These are phyloP conservation scores for Cheilosia impressa DNA, from an alignment of 2,888 invertebrate species.

Conservation along the genomic window DNA sequence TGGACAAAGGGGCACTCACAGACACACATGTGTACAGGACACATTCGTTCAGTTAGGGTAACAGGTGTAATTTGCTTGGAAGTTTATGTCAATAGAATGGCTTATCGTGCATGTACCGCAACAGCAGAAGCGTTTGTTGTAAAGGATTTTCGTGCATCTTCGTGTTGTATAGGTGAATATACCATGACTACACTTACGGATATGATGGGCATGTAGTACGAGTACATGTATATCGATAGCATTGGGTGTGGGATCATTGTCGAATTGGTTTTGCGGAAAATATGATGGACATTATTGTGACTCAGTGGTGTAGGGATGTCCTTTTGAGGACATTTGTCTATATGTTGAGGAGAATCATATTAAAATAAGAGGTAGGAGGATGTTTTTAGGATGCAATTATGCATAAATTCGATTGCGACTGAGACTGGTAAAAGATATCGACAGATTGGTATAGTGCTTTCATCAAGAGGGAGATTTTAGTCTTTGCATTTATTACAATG, in stretches of 20 bases:
- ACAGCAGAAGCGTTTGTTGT: slow-evolving; percentile 43
- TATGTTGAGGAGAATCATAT: not conserved
- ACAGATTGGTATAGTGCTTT: no score
- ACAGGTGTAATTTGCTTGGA: slow-evolving; percentile 65
- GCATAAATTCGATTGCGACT: no score
- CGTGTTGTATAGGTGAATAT: not conserved
- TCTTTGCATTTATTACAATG: no score
- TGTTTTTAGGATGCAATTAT: no score
- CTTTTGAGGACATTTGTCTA: not conserved
- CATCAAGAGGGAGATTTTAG: no score
- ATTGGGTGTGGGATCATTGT: not conserved
- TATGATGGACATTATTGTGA: slow-evolving; percentile 43
- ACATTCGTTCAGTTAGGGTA: slow-evolving; percentile 8
- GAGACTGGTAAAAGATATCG: no score
- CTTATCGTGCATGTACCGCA: slow-evolving; percentile 57
- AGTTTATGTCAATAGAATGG: slow-evolving; percentile 59
- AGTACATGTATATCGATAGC: not conserved
- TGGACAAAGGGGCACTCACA: slow-evolving; percentile 47
- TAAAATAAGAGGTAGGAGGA: not conserved
- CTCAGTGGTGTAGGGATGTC: slow-evolving; percentile 18
- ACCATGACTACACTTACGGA: not conserved
- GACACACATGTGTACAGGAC: slow-evolving; percentile 1
- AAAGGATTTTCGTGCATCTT: slow-evolving; percentile 50
- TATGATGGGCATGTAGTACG: not conserved
- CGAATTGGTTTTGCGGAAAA: not conserved